Conservation (phyloP, 30 jellyfish, hydroid and myxozoan species). For the Rhopilema esculentum region DNA sequence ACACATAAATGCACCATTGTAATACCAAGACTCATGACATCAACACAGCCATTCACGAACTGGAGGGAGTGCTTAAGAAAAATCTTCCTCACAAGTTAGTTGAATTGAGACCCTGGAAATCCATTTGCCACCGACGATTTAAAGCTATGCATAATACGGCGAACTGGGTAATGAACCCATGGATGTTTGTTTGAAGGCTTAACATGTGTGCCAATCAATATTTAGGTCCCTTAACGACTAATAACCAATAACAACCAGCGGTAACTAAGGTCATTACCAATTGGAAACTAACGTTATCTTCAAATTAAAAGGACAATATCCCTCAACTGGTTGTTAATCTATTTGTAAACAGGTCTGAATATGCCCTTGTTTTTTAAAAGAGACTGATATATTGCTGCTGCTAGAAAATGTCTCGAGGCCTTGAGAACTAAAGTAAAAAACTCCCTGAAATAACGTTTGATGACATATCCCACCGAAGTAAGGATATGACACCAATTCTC, state of each 20-base stretch:
- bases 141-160: neutral
- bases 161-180: neutral
- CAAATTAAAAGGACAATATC: too few species aligned
- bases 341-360: neutral
- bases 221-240: neutral
- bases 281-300: neutral
- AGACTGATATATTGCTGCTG: too few species aligned
- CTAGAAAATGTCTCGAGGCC: too few species aligned
- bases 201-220: conserved; percentile 46
- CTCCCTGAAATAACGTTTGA: too few species aligned
- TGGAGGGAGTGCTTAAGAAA: conserved; percentile 67
- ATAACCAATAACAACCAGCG: too few species aligned
- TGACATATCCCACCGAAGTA: too few species aligned
- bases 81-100: conserved; percentile 10
- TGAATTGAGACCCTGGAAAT: conserved; percentile 27
- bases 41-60: conserved; percentile 83
- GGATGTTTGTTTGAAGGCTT: conserved; percentile 6
- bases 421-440: too few species aligned
- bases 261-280: neutral
- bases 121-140: conserved; percentile 35
- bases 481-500: too few species aligned
- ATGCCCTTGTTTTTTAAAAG: too few species aligned
- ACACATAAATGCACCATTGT: neutral
- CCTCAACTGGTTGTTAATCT: neutral
- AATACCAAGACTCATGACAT: conserved; percentile 73